Conservation (phyloP, 2,797 vertebrate species). For the Liparis tanakae region DNA sequence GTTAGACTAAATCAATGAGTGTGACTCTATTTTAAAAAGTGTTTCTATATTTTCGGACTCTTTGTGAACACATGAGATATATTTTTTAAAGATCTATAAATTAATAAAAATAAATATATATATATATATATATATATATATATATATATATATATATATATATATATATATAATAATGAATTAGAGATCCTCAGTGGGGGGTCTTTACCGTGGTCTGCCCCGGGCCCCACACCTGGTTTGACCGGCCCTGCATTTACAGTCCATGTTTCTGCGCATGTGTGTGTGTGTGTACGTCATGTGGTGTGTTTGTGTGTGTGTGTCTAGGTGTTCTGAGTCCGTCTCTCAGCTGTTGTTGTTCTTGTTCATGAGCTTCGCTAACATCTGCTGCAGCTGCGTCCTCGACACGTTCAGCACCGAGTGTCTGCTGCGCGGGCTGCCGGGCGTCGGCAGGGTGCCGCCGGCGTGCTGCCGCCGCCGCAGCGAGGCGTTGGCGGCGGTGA, state of each 20-base stretch:
- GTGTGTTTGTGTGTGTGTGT: neutral
- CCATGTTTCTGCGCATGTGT: neutral
- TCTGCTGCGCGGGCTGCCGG: constrained; percentile 91
- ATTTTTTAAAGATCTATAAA: too few species aligned
- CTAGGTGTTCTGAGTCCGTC: constrained; percentile 34
- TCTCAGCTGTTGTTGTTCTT: constrained; percentile 86
- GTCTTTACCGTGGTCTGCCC: neutral
- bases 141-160: too few species aligned
- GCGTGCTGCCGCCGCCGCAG: constrained; percentile 78
- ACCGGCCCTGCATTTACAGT: constrained; percentile 30
- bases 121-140: too few species aligned
- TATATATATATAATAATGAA: too few species aligned
- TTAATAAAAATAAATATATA: too few species aligned
- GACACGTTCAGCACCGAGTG: constrained; percentile 95
- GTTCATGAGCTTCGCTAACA: constrained; percentile 97
- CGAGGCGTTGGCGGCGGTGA: constrained; percentile 67
- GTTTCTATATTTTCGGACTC: neutral
- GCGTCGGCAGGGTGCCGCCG: constrained; percentile 85
- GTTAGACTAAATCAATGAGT: neutral
- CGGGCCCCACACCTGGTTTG: neutral
- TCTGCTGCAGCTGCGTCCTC: constrained; percentile 95
- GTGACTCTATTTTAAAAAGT: neutral
- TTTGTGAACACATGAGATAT: neutral
- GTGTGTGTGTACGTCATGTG: neutral
- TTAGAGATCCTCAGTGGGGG: neutral